Conservation (phyloP, 2,888 invertebrate species). For the Odontocolon sp. region DNA sequence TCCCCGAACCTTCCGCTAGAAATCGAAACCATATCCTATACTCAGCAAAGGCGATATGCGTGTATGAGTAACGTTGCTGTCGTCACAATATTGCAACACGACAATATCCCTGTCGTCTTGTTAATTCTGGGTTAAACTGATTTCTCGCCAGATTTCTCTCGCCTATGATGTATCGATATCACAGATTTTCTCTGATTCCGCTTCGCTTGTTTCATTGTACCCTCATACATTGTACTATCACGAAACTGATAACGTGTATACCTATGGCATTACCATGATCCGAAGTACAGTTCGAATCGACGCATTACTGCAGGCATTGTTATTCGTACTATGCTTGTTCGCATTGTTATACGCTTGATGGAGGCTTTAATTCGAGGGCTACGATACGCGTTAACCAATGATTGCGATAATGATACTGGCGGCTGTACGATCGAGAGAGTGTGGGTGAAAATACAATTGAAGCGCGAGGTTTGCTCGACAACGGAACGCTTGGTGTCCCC, state of each 20-base stretch:
- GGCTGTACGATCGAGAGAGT: not conserved
- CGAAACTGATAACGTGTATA: too few species aligned
- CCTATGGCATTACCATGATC: too few species aligned
- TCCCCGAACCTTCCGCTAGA: not conserved
- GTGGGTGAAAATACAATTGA: slow-evolving; percentile 36
- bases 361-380: slow-evolving; percentile 42
- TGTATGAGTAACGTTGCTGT: slow-evolving; percentile 20
- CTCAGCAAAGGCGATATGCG: not conserved
- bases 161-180: not conserved
- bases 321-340: not conserved
- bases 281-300: too few species aligned
- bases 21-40: slow-evolving; percentile 20
- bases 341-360: slow-evolving; percentile 29
- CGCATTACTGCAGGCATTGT: too few species aligned
- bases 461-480: slow-evolving; percentile 10
- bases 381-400: slow-evolving; percentile 36
- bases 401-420: slow-evolving; percentile 42
- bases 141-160: slow-evolving; percentile 43
- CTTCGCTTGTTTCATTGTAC: too few species aligned
- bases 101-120: slow-evolving; percentile 18
- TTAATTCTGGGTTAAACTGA: slow-evolving; percentile 36
- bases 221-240: too few species aligned
- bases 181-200: too few species aligned
- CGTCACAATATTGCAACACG: slow-evolving; percentile 23
- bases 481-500: slow-evolving; percentile 13